Evolutionary conservation across 2,797 vertebrate genomes (phyloP).

Genomic region (Natrix natrix): DNA sequence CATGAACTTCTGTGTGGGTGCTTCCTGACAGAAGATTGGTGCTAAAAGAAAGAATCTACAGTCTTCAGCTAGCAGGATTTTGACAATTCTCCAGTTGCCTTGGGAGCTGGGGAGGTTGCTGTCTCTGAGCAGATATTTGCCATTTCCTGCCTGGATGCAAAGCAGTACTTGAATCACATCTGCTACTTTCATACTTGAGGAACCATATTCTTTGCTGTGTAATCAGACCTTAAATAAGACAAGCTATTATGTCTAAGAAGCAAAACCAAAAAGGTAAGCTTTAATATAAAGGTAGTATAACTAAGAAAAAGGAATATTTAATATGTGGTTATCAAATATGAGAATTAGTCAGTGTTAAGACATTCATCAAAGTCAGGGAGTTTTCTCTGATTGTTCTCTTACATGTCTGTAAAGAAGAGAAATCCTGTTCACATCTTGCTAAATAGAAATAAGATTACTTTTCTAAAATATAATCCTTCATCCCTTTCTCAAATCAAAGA

Average conservation of each 20-base stretch:
- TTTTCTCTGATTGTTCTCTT: neutral
- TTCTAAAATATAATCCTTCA: neutral
- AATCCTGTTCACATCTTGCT: neutral
- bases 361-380: neutral
- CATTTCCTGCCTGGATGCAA: constrained; percentile 30
- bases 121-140: constrained; percentile 29
- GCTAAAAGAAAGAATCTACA: constrained; percentile 36
- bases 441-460: neutral
- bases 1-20: constrained; percentile 40
- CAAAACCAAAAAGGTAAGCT: constrained; percentile 72
- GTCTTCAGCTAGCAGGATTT: constrained; percentile 42
- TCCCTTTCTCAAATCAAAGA: neutral
- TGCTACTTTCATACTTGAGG: constrained; percentile 19
- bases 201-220: neutral
- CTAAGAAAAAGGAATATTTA: neutral
- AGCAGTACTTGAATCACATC: constrained; percentile 1
- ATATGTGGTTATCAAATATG: neutral
- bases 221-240: constrained; percentile 10
- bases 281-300: neutral
- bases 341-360: neutral
- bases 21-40: constrained; percentile 54
- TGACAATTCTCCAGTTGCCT: constrained; percentile 30
- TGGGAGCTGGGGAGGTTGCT: constrained; percentile 46
- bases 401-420: neutral
- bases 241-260: constrained; percentile 70